A percentile compares a stretch with the other conserved stretches of the same genome.
Conservation (phyloP, 2,797 vertebrate genomes). For the Carduelis carduelis region DNA sequence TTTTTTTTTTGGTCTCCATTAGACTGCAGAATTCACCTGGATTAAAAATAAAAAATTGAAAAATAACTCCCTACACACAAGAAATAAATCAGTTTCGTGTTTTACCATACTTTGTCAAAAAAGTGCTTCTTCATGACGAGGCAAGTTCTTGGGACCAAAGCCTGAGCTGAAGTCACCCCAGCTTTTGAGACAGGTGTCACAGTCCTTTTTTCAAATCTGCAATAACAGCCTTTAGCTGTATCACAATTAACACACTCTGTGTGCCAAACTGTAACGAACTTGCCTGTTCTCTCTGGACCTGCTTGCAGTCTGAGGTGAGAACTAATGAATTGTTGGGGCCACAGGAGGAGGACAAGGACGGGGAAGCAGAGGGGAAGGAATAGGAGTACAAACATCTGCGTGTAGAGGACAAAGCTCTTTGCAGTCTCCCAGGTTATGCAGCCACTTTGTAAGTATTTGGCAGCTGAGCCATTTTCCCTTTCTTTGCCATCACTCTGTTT, state of each 20-base stretch:
- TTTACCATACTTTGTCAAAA: background rate
- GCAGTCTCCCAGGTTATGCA: background rate
- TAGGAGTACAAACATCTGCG: background rate
- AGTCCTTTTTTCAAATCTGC: background rate
- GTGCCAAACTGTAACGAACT: conserved; percentile 20
- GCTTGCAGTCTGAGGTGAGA: conserved; percentile 48
- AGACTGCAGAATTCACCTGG: background rate
- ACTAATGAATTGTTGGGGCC: conserved; percentile 55
- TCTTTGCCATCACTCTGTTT: background rate
- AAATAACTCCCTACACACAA: background rate
- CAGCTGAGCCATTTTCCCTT: background rate
- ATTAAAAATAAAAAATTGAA: too few relatives aligned
- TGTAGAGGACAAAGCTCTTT: conserved; percentile 29
- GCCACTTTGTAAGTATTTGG: background rate
- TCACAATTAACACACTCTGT: conserved; percentile 25
- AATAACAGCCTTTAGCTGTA: conserved; percentile 18
- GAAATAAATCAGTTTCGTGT: background rate
- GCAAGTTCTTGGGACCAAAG: background rate
- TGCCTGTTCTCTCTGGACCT: conserved; percentile 30
- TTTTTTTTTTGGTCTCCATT: background rate
- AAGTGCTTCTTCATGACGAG: background rate
- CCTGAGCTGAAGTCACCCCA: background rate
- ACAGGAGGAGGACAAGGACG: conserved; percentile 33
- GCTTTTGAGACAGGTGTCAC: background rate
- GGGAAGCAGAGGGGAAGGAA: background rate